These are phyloP conservation scores for Aphodius granarius DNA, from an alignment of 2,888 invertebrate species.

Conservation along the genomic window DNA sequence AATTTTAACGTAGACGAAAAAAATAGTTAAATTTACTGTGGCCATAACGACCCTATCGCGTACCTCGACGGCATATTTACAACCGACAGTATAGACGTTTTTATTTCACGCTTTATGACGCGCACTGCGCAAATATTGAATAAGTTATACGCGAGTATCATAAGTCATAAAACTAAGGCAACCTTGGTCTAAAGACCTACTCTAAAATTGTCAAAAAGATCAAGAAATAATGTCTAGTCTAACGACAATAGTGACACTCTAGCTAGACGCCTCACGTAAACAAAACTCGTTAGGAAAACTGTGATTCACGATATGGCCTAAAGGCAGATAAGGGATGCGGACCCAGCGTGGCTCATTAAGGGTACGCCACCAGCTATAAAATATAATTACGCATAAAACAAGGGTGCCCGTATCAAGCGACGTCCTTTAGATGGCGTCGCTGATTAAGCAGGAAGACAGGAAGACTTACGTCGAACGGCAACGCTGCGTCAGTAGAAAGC, in stretches of 20 bases:
- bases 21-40: neutral
- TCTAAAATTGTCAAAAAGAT: neutral
- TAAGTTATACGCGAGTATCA: neutral
- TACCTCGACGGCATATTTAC: neutral
- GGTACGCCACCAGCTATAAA: neutral
- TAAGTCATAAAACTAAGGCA: neutral
- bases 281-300: neutral
- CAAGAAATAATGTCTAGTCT: no score
- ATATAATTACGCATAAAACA: neutral
- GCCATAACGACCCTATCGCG: neutral
- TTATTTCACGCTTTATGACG: neutral
- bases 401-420: neutral
- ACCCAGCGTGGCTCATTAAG: neutral
- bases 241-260: neutral
- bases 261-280: neutral
- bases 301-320: neutral
- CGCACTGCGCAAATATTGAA: neutral
- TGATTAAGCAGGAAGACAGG: neutral
- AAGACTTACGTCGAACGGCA: neutral
- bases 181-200: neutral
- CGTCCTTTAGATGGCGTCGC: neutral
- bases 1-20: neutral
- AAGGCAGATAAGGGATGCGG: neutral
- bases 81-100: neutral
- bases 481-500: neutral